A percentile compares a stretch with the other conserved stretches of the same genome.
Evolutionary conservation across 1,140 invertebrate species (phyloP).

Genomic region (Sminthurides bifidus): DNA sequence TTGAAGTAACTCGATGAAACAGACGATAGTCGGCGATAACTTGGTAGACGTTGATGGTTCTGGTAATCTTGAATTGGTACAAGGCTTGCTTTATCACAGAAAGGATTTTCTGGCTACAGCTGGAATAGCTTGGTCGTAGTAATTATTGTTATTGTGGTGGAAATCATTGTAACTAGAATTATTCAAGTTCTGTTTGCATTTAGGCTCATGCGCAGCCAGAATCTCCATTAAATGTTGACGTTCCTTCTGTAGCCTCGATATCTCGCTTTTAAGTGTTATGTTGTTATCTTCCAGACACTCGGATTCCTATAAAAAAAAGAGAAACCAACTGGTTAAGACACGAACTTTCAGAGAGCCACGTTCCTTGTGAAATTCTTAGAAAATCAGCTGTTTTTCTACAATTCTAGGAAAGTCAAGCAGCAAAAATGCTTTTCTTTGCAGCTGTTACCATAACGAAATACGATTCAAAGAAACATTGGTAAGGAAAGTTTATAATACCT

Average conservation of each 20-base stretch:
- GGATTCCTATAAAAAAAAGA: slow-evolving; percentile 50
- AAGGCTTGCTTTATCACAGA: too few species aligned
- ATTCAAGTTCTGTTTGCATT: slow-evolving; percentile 45
- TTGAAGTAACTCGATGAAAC: too few species aligned
- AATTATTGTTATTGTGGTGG: slow-evolving; percentile 15
- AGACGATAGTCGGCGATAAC: too few species aligned
- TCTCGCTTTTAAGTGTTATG: slow-evolving; percentile 66
- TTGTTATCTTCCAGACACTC: slow-evolving; percentile 77
- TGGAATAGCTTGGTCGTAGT: slow-evolving; percentile 21
- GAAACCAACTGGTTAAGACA: not conserved
- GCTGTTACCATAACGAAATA: not conserved
- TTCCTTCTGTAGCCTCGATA: slow-evolving; percentile 61
- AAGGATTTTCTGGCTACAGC: too few species aligned
- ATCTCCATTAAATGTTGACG: slow-evolving; percentile 58
- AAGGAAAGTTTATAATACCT: slow-evolving; percentile 35
- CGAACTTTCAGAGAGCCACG: not conserved
- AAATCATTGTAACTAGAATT: not conserved
- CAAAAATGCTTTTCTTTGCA: slow-evolving; percentile 2
- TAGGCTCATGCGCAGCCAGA: slow-evolving; percentile 54
- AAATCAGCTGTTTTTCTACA: not conserved
- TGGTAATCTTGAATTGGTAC: too few species aligned
- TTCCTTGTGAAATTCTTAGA: not conserved
- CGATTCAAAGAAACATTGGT: not conserved
- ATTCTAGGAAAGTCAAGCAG: slow-evolving; percentile 9
- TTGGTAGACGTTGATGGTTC: too few species aligned